Base-by-base conservation (phyloP, 2,113 vertebrate species). In the Hepsetus odoe region DNA sequence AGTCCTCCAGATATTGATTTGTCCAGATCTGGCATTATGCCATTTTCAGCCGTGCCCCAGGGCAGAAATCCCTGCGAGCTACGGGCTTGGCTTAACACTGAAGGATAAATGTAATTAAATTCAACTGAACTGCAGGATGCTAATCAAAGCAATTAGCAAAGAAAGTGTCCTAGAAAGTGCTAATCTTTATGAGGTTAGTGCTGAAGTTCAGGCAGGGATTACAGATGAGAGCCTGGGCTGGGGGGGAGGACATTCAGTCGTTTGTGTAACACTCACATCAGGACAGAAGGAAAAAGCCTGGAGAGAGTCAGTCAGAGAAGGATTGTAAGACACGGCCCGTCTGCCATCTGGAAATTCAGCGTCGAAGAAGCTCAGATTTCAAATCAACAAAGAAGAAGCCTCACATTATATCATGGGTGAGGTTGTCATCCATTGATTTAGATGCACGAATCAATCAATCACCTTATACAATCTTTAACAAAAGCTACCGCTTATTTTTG, bases 91-190 rank as follows among this genome's bases (percentile, higher is more conserved):
- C 74, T 33, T 80, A 82, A 88, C 84, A 82, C 82, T 40, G 71
- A 85, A 69, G 73, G 76, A 51, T 79, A 79, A 86, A 85, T 83
- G 86, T 85, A 90, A 90, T 90, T 90, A 88, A 89, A 87, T 79
- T 72, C 81, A 86, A 88, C 83, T 86, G 87, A 91, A 90, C 89
- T 81, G 82, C 83, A 86, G 78, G 51, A 18, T 32, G 80, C 84
- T 87, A 86, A 91, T 91, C 89, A 85, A 87, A 89, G 86, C 85
- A 88, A 88, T 90, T 91, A 89, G 82, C 84, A 62, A 76, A 75
- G 44, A 86, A 85, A 86, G 85, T 83, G 80, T 87, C 69, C 80
- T 80, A 68, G 86, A 88, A 90, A 85, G 86, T 86, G 90, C 88
- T 88, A 56, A 83, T 70, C 75, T 65, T 74, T 58, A 44, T 40